Conservation (phyloP, 2,113 vertebrate species). For the Eulacestoma nigropectus region DNA sequence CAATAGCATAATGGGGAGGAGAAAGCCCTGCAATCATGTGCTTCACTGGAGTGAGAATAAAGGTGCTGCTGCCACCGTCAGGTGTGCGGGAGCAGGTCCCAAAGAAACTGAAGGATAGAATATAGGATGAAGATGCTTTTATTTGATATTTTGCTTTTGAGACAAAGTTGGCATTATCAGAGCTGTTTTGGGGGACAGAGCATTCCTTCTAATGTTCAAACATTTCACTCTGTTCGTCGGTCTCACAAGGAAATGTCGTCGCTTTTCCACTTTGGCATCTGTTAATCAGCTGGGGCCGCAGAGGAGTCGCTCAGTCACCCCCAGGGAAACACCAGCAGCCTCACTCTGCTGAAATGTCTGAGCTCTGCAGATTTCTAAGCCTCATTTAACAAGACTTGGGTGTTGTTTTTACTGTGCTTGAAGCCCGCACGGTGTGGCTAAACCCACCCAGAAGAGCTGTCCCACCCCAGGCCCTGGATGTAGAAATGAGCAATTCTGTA, state of each 20-base stretch:
- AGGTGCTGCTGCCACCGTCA: not conserved
- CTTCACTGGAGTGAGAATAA: conserved; percentile 36
- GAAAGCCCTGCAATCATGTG: conserved; percentile 32
- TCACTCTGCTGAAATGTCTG: rapidly evolving
- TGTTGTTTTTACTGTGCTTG: rapidly evolving
- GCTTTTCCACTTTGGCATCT: not conserved
- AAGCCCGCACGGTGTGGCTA: not conserved
- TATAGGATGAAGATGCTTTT: not conserved
- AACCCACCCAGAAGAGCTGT: not conserved
- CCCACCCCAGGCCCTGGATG: not conserved
- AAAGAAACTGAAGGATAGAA: not conserved
- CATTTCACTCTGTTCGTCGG: not conserved
- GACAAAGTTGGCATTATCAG: not conserved
- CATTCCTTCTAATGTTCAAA: not conserved
- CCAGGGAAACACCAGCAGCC: not conserved
- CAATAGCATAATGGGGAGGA: not conserved
- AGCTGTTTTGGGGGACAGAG: not conserved
- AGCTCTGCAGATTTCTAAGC: not conserved
- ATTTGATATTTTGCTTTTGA: not conserved
- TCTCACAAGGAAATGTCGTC: not conserved
- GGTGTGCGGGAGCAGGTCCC: not conserved
- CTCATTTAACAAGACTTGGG: not conserved
- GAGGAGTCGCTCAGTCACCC: not conserved
- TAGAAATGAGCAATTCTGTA: not conserved
- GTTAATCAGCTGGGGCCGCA: not conserved